Base-by-base conservation (phyloP, 30 jellyfish, hydroid and myxozoan species). In the Aurelia aurita complex sp. Pacific region DNA sequence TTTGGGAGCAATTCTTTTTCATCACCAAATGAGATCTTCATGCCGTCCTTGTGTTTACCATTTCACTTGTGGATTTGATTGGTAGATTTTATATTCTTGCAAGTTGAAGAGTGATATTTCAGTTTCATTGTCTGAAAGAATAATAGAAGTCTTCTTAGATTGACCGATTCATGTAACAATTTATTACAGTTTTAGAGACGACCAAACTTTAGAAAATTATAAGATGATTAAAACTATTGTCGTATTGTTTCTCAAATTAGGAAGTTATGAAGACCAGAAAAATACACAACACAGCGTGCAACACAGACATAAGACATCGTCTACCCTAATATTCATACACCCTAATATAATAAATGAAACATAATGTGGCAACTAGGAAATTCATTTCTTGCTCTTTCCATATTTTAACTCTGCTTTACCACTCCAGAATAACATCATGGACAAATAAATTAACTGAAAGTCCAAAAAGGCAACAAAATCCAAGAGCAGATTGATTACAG, bases 51-150 rank as follows among this genome's bases (percentile, higher is more conserved):
- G 34, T 62, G 42, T 10, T 42, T 40, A 91, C 97, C 97, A 91
- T 34, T 63, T 60, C 18, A 69, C 32, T 61, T 69, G 85, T 3
- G 97, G 97, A 69, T 85, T 91, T 14, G 61, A 55, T 51, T 74
- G 67, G 63, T 91, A 91, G 32, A 69, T 67, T 51, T 68, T 55
- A 67, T 91, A 91, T 52, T 91, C 97, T 67, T 62, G 89, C 69
- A 72, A 35, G 43, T 74, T 73, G 61, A 77, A 91, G n/a, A 91
- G 65, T 42, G 97, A 91, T 59, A 91, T 63, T 51, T 65, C 97
- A 0, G 97, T 91, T 69, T 91, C 97, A 74, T 91, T 78, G 66
- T 70, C 92, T 61, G 73, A 63, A 64, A 77, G 67, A 60, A 33
- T 62, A 36, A 78, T 10, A 32, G 18, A 16, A 60, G 9, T 18